Percentiles rank a stretch among this genome's conserved stretches.
These are phyloP conservation scores for Thereva unica DNA, from an alignment of 2,888 invertebrate genomes.

Conservation along the genomic window DNA sequence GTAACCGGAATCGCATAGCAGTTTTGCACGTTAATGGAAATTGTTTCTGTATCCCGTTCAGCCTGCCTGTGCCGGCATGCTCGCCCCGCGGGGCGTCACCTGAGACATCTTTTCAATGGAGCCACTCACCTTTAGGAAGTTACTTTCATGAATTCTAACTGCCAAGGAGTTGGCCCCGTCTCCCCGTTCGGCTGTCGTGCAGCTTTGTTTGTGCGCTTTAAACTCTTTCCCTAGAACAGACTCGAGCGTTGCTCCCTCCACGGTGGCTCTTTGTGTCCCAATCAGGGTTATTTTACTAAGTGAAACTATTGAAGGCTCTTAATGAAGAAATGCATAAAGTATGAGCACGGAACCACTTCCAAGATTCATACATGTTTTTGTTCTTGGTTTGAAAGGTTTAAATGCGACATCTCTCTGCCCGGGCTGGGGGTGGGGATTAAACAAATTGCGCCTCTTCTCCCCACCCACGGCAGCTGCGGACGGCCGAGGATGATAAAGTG, in stretches of 20 bases:
- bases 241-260: conserved; percentile 5
- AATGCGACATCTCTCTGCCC: conserved; percentile 6
- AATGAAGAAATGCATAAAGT: conserved; percentile 41
- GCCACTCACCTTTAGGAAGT: conserved; percentile 33
- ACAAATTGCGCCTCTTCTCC: too few relatives aligned
- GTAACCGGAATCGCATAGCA: conserved; percentile 19
- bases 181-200: not conserved
- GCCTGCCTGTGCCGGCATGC: conserved; percentile 16
- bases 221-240: not conserved
- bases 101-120: conserved; percentile 4
- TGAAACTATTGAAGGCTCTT: conserved; percentile 38
- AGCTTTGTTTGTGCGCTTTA: conserved; percentile 16
- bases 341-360: conserved; percentile 29
- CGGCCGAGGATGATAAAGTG: too few relatives aligned
- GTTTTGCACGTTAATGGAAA: conserved; percentile 32
- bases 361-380: conserved; percentile 1
- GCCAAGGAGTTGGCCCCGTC: conserved; percentile 9
- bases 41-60: conserved; percentile 19
- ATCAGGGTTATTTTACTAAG: conserved; percentile 38
- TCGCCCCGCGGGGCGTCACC: conserved; percentile 13
- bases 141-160: conserved; percentile 12
- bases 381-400: conserved; percentile 32
- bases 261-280: conserved; percentile 30
- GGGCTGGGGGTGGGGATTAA: not conserved
- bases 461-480: too few relatives aligned